Conservation (phyloP, 1,140 invertebrate species). For the Pentalonia nigronervosa region DNA sequence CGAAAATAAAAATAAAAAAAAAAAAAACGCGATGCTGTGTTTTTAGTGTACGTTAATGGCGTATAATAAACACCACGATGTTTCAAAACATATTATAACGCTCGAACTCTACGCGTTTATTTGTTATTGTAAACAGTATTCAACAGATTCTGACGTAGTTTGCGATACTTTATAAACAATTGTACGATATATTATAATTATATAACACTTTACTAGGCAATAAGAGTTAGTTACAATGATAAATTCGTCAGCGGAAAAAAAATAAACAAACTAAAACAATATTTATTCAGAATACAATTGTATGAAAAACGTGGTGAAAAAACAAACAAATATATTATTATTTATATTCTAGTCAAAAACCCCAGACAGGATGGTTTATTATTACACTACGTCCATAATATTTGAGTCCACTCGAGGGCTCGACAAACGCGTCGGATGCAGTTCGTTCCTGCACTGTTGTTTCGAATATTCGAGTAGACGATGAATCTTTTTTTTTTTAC, state of each 20-base stretch:
- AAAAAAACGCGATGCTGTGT: neutral
- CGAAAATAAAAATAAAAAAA: neutral
- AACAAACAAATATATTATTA: no score
- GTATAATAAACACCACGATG: neutral
- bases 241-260: no score
- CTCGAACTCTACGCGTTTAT: neutral
- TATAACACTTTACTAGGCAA: neutral
- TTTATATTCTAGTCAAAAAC: no score
- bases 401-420: no score
- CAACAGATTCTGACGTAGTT: neutral
- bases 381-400: no score
- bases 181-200: neutral
- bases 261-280: neutral
- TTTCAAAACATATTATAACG: neutral
- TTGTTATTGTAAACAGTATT: neutral
- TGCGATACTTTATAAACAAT: neutral
- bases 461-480: no score
- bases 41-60: neutral
- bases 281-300: neutral
- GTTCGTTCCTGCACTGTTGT: no score
- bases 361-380: no score
- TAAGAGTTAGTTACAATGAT: neutral
- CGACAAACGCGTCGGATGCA: no score
- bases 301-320: neutral
- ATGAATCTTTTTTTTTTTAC: no score